Conservation (phyloP, 2,797 vertebrate genomes). For the Macropodus opercularis region DNA sequence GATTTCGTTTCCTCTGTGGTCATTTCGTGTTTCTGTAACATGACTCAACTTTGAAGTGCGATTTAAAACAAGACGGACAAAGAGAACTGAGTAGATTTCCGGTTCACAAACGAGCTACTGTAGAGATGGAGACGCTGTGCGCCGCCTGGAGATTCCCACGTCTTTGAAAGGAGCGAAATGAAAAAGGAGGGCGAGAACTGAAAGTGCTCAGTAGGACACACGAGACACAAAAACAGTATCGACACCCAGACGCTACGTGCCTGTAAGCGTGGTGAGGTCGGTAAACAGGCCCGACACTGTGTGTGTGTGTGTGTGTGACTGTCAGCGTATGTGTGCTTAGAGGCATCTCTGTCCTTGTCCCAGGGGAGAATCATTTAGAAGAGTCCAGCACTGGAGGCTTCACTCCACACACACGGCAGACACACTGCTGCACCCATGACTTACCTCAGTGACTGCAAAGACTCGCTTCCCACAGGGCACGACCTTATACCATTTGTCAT, state of each 20-base stretch:
- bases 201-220: constrained; percentile 19
- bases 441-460: constrained; percentile 92
- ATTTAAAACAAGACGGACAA: constrained; percentile 50
- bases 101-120: constrained; percentile 49
- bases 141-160: constrained; percentile 40
- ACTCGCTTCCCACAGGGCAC: constrained; percentile 95
- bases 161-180: constrained; percentile 32
- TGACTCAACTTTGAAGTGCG: constrained; percentile 62
- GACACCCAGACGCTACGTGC: constrained; percentile 48
- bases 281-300: constrained; percentile 36
- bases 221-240: constrained; percentile 42
- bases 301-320: constrained; percentile 21
- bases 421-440: constrained; percentile 39
- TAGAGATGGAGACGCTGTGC: constrained; percentile 34
- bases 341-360: constrained; percentile 54
- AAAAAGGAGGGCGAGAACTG: constrained; percentile 18
- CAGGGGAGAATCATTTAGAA: constrained; percentile 61
- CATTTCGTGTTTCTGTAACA: constrained; percentile 53
- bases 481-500: constrained; percentile 98
- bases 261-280: constrained; percentile 46
- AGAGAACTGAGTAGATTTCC: constrained; percentile 39
- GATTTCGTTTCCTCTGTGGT: constrained; percentile 36
- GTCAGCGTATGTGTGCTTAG: constrained; percentile 28
- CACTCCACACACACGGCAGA: constrained; percentile 49
- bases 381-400: constrained; percentile 53